phyloP scores from a whole-genome alignment of 2,888 invertebrate genomes.

The Minunthozetes semirufus region DNA sequence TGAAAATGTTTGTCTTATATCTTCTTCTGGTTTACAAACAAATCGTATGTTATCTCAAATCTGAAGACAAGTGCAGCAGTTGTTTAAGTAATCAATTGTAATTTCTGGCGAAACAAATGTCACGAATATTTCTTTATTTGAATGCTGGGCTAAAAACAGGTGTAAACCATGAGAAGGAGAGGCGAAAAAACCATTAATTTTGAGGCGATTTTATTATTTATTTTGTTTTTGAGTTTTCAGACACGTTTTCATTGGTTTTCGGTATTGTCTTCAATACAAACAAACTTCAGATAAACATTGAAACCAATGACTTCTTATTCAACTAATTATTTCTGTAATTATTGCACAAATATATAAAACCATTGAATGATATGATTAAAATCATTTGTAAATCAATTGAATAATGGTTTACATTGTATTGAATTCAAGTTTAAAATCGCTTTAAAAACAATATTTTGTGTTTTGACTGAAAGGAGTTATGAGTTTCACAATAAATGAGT shows the following conservation, averaged over 20 bases:
- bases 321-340: not conserved
- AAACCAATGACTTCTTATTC: too few relatives aligned
- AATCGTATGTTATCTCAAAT: not conserved
- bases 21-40: not conserved
- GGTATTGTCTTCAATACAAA: not conserved
- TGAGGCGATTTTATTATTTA: not conserved
- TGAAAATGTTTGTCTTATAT: not conserved
- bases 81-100: not conserved
- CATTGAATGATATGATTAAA: not conserved
- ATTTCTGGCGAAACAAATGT: not conserved
- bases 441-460: not conserved
- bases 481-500: not conserved
- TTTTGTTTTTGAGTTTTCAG: not conserved
- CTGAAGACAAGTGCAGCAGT: not conserved
- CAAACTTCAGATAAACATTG: not conserved
- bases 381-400: not conserved
- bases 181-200: not conserved
- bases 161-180: not conserved
- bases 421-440: not conserved
- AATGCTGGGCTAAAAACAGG: constrained; percentile 5
- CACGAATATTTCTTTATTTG: not conserved
- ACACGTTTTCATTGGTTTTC: constrained; percentile 7
- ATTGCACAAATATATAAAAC: not conserved
- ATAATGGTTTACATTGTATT: too few relatives aligned
- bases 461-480: too few relatives aligned